Evolutionary conservation across 2,797 vertebrate species (phyloP), one percentile per base, ranked within the genome.

Genomic region (Decapterus maruadsi): DNA sequence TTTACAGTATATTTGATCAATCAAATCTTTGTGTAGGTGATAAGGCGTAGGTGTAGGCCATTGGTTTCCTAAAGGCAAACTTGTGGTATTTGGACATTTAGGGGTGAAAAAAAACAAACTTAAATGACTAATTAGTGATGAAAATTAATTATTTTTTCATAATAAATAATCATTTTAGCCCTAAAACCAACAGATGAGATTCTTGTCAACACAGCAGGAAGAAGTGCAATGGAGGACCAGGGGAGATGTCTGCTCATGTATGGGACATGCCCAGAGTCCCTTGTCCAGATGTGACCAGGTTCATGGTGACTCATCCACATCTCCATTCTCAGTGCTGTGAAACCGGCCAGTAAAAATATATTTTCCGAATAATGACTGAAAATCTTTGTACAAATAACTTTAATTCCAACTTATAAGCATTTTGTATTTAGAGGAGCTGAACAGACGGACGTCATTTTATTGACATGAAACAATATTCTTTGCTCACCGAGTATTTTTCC

Each of bases 191-290:
- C 8, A 17, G 48, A 50, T 9, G 20, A 50, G 48, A n/a, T 11
- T 20, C 20, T n/a, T 20, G 48, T 20, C 20, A 10, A 50, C 10
- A 50, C 17, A 48, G 17, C 46, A n/a, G 6, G 1, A n/a, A n/a
- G n/a, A 48, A 48, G 42, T 46, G 43, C 43, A 17, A 1, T 17
- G 7, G 17, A 19, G 16, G 4, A 46, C 14, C 6, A 46, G 43
- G 42, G 9, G 2, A 34, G 31, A 29, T 64, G 63, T 6, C 65
- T 19, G 11, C 42, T 51, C 70, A 22, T 64, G 73, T 74, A 6
- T 55, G 17, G 50, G 38, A 20, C 67, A 17, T 45, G 40, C 56
- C n/a, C 42, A 1, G 2, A 31, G 12, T 38, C 7, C 45, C 45
- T 8, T 19, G 45, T 8, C 45, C 45, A 19, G 8, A 48, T 48